Conservation (phyloP, 2,113 vertebrate species). For the Xerus inauris region DNA sequence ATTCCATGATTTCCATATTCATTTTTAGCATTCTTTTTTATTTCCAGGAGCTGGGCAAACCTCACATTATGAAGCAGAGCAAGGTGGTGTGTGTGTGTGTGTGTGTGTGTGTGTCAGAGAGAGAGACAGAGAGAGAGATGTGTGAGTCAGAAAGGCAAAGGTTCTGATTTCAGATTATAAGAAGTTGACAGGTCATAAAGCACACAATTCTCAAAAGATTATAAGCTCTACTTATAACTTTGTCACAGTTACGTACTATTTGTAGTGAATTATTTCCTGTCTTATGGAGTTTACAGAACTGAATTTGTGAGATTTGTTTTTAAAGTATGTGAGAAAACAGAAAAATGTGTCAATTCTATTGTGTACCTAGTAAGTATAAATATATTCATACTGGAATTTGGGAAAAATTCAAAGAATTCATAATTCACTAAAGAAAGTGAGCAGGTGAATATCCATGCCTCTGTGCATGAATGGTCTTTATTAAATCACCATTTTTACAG, state of each 20-base stretch:
- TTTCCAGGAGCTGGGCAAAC: background rate
- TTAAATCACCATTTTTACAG: background rate
- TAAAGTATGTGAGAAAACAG: background rate
- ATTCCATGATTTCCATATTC: background rate
- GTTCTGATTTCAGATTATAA: background rate
- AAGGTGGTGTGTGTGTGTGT: background rate
- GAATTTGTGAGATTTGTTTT: constrained; percentile 42
- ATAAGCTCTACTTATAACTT: background rate
- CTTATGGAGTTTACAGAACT: background rate
- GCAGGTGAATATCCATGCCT: background rate
- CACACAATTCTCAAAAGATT: background rate
- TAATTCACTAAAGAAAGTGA: constrained; percentile 15
- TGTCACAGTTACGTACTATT: background rate
- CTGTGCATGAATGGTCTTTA: background rate
- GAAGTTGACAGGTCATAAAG: background rate
- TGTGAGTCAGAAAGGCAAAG: background rate
- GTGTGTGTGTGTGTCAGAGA: background rate
- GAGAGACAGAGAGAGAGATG: background rate
- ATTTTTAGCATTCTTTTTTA: background rate
- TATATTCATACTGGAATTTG: background rate
- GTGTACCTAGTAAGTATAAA: background rate
- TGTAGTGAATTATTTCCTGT: background rate
- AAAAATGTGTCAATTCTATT: background rate
- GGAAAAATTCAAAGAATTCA: background rate
- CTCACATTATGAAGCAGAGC: background rate